phyloP scores from a whole-genome alignment of 1,140 invertebrate genomes.

The Diabrotica undecimpunctata region DNA sequence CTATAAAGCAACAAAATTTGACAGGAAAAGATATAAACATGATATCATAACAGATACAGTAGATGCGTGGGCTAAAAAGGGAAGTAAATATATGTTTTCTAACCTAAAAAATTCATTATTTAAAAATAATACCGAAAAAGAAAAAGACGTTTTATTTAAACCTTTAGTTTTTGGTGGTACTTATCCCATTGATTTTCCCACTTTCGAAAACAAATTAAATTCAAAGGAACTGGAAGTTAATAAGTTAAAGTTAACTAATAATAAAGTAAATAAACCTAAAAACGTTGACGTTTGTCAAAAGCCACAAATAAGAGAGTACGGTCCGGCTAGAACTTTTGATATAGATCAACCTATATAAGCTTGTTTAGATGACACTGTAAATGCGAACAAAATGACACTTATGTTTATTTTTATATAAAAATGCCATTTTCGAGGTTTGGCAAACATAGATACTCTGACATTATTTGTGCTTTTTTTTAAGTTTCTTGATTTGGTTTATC shows the following conservation, averaged over 20 bases:
- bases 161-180: constrained; percentile 76
- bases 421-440: too few relatives aligned
- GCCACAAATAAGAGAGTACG: constrained; percentile 45
- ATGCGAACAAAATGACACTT: too few relatives aligned
- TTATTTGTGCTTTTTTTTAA: too few relatives aligned
- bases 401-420: too few relatives aligned
- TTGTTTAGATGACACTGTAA: not conserved
- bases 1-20: constrained; percentile 35
- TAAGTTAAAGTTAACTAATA: not conserved
- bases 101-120: constrained; percentile 44
- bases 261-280: constrained; percentile 9
- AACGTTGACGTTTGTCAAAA: constrained; percentile 7
- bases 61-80: constrained; percentile 54
- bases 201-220: constrained; percentile 14
- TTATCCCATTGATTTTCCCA: constrained; percentile 71
- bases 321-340: constrained; percentile 56
- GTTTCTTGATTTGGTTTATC: too few relatives aligned
- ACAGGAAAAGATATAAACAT: constrained; percentile 41
- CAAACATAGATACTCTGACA: too few relatives aligned
- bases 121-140: constrained; percentile 29
- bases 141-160: constrained; percentile 50
- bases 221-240: not conserved
- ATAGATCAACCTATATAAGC: constrained; percentile 57
- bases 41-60: constrained; percentile 60
- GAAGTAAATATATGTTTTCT: constrained; percentile 37